phyloP scores from a whole-genome alignment of 2,888 invertebrate genomes.

The Mactromeris polynyma region DNA sequence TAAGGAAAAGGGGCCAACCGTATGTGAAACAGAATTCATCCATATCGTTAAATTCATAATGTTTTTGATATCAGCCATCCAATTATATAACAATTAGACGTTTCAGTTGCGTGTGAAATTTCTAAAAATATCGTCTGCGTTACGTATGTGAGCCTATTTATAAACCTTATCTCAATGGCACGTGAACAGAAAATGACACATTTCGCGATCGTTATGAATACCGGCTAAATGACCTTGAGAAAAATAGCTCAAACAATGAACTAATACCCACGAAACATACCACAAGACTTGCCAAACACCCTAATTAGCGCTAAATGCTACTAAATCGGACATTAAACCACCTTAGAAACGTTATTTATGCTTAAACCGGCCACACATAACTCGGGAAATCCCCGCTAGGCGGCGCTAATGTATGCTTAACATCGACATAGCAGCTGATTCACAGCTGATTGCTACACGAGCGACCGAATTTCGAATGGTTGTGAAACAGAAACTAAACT shows the following conservation, averaged over 20 bases:
- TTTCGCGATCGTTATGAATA: not conserved
- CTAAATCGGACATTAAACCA: not conserved
- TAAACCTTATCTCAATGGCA: constrained; percentile 36
- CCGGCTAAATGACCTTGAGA: constrained; percentile 29
- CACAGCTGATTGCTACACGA: constrained; percentile 65
- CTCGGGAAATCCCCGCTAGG: constrained; percentile 64
- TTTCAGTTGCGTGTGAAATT: constrained; percentile 23
- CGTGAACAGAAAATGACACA: constrained; percentile 43
- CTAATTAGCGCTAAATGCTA: not conserved
- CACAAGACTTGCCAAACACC: not conserved
- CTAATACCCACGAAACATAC: not conserved
- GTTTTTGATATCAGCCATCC: too few relatives aligned
- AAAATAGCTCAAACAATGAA: not conserved
- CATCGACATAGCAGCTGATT: constrained; percentile 70
- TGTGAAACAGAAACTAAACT: constrained; percentile 48
- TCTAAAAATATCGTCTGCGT: constrained; percentile 31
- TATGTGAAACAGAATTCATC: too few relatives aligned
- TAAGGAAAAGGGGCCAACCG: too few relatives aligned
- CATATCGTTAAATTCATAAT: too few relatives aligned
- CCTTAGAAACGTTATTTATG: not conserved
- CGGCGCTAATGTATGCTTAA: constrained; percentile 48
- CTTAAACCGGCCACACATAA: not conserved
- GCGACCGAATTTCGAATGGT: constrained; percentile 56
- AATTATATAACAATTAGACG: not conserved
- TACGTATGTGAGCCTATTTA: constrained; percentile 13